A percentile compares a stretch with the other conserved stretches of the same genome.
phyloP scores from a whole-genome alignment of 2,113 vertebrate genomes.

The Raphicerus campestris region DNA sequence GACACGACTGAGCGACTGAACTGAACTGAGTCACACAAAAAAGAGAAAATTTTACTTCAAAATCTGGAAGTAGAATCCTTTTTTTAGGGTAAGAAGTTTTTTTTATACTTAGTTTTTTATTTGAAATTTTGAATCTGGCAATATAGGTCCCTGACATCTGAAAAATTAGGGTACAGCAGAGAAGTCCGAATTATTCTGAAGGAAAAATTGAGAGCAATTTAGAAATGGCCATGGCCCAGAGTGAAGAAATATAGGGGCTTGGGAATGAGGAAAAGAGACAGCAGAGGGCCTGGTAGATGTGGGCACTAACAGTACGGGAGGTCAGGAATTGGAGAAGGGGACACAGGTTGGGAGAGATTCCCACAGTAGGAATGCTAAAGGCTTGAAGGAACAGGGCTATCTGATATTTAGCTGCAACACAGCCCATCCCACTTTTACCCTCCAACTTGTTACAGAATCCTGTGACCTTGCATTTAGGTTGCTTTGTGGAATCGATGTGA shows the following conservation, averaged over 20 bases:
- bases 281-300: background rate
- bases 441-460: background rate
- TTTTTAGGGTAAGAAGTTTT: background rate
- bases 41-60: background rate
- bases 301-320: background rate
- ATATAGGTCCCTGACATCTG: background rate
- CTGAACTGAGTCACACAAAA: background rate
- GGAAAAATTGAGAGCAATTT: background rate
- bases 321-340: background rate
- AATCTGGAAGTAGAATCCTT: background rate
- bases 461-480: background rate
- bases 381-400: background rate
- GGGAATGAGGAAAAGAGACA: background rate
- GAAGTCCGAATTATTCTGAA: background rate
- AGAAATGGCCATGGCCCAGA: background rate
- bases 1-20: too few relatives aligned
- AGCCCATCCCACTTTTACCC: background rate
- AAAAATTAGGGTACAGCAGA: background rate
- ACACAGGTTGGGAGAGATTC: background rate
- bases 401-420: background rate
- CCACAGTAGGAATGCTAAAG: background rate
- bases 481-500: background rate
- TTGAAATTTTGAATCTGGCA: background rate
- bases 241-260: background rate
- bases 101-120: background rate